phyloP scores from a whole-genome alignment of 2,888 invertebrate species.

The Lasioglossum vierecki region DNA sequence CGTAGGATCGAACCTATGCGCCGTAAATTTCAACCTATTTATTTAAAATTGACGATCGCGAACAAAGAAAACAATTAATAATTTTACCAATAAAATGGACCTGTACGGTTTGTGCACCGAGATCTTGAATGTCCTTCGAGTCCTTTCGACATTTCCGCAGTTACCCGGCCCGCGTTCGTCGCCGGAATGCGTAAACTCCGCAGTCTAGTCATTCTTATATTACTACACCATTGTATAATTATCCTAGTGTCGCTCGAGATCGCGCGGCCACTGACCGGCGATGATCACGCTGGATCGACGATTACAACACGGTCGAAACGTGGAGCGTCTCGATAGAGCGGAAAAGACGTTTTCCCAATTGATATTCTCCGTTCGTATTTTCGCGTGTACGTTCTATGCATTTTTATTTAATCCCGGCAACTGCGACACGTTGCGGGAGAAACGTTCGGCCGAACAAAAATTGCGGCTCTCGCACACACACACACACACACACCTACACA shows the following conservation, averaged over 20 bases:
- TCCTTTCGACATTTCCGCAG: neutral
- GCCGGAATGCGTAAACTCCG: constrained; percentile 6
- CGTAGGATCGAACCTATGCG: too few species aligned
- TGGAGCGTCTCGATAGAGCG: constrained; percentile 59
- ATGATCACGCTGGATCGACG: neutral
- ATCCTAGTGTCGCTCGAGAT: constrained; percentile 65
- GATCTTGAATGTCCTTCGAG: neutral
- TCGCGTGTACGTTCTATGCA: constrained; percentile 5
- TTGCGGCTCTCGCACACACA: neutral
- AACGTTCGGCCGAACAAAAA: neutral
- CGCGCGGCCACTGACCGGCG: constrained; percentile 33
- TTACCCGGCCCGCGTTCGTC: neutral
- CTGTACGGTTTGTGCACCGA: neutral
- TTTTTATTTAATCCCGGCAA: neutral
- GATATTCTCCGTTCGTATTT: constrained; percentile 45
- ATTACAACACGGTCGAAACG: neutral
- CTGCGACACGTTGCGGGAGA: neutral
- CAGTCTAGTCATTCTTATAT: constrained; percentile 6
- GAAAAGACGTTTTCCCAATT: constrained; percentile 38
- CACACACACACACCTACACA: neutral
- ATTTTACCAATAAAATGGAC: neutral
- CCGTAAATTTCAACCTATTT: too few species aligned
- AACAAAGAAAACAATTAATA: neutral
- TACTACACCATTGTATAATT: constrained; percentile 61
- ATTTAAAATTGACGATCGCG: too few species aligned